phyloP scores from a whole-genome alignment of 2,113 vertebrate genomes.

The Xiphophorus hellerii region DNA sequence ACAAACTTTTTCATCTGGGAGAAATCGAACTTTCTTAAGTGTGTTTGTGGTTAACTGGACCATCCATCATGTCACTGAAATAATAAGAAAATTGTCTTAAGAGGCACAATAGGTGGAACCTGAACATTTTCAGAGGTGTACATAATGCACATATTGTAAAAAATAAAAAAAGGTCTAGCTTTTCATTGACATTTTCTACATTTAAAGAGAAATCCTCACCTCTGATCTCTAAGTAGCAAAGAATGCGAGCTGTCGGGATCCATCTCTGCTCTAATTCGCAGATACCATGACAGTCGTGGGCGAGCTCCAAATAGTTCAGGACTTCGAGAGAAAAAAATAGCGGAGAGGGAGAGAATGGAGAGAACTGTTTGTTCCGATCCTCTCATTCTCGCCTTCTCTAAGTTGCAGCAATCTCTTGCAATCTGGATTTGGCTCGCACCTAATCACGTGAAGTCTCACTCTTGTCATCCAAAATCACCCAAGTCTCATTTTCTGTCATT shows the following conservation, averaged over 20 bases:
- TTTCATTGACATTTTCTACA: conserved; percentile 18
- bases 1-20: neutral
- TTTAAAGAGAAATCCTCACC: conserved; percentile 33
- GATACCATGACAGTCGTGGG: conserved; percentile 51
- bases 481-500: conserved; percentile 67
- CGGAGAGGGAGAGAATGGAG: conserved; percentile 4
- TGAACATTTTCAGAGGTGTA: conserved; percentile 15
- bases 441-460: conserved; percentile 69
- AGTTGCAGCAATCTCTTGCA: conserved; percentile 63
- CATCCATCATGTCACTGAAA: neutral
- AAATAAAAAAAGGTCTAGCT: conserved; percentile 1
- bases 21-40: neutral
- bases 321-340: neutral
- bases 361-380: conserved; percentile 61
- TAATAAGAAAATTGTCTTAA: neutral
- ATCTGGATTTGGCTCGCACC: conserved; percentile 60
- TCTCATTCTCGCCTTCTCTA: conserved; percentile 35
- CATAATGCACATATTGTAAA: conserved; percentile 58
- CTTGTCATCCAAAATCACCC: conserved; percentile 68
- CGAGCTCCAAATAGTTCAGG: conserved; percentile 44
- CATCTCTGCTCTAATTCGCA: conserved; percentile 46
- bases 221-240: neutral
- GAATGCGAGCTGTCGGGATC: conserved; percentile 32
- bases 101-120: neutral
- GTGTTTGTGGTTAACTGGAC: neutral